Conservation (phyloP, 2,888 invertebrate genomes). For the Neoitamus cyanurus region DNA sequence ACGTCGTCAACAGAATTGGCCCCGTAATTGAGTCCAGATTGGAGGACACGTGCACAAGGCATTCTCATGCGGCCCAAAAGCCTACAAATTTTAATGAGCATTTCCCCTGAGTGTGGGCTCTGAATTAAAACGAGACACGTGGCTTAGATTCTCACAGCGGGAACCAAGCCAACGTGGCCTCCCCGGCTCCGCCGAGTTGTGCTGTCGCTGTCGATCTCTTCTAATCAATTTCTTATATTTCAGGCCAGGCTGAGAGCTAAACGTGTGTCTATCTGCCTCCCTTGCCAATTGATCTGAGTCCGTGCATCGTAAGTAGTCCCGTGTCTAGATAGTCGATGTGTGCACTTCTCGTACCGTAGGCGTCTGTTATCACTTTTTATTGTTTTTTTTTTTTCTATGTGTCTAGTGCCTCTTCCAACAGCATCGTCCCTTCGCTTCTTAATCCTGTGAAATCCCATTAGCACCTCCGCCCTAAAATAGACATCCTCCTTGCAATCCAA, state of each 20-base stretch:
- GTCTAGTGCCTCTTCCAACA: not conserved
- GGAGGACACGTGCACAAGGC: not conserved
- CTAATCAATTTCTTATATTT: constrained; percentile 35
- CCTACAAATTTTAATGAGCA: not conserved
- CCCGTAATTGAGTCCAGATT: not conserved
- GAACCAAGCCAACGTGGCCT: not conserved
- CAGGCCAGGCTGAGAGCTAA: constrained; percentile 10
- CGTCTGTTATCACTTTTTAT: not conserved
- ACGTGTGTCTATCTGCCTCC: not conserved
- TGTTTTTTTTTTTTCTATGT: not conserved
- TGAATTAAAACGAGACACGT: not conserved
- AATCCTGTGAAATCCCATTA: not conserved
- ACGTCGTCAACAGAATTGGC: not conserved
- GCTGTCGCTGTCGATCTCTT: not conserved
- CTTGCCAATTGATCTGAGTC: constrained; percentile 24
- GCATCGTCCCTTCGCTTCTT: not conserved
- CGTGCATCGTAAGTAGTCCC: not conserved
- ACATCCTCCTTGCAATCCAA: not conserved
- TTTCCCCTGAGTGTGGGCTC: not conserved
- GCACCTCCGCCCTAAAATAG: not conserved
- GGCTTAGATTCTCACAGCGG: not conserved
- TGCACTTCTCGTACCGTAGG: not conserved
- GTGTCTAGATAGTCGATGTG: not conserved
- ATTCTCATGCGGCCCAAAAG: not conserved
- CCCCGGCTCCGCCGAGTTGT: not conserved